Conservation (phyloP, 2,888 invertebrate species). For the Eupeodes luniger region DNA sequence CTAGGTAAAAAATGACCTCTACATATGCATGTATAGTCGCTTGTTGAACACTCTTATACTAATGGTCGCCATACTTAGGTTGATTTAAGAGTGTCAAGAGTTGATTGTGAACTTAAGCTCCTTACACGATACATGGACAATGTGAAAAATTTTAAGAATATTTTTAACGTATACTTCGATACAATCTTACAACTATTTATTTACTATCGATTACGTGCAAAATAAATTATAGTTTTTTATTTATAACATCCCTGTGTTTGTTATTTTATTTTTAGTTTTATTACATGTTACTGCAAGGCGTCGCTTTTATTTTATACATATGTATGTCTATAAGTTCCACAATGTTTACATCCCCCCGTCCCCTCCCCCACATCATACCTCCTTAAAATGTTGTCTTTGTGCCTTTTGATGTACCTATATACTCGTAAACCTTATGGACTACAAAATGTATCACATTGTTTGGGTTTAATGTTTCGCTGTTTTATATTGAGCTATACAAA, state of each 20-base stretch:
- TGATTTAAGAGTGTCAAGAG: too few species aligned
- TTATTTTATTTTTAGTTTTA: constrained; percentile 38
- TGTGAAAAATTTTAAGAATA: too few species aligned
- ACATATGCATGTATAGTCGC: too few species aligned
- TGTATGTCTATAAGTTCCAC: not conserved
- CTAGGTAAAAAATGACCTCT: too few species aligned
- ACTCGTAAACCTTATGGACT: not conserved
- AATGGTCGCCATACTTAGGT: too few species aligned
- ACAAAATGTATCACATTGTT: constrained; percentile 71
- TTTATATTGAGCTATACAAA: constrained; percentile 44
- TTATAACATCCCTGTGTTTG: constrained; percentile 18
- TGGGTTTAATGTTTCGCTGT: constrained; percentile 32
- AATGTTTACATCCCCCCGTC: not conserved
- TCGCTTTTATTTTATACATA: constrained; percentile 35
- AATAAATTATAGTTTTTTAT: not conserved
- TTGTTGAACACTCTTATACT: too few species aligned
- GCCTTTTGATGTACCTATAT: not conserved
- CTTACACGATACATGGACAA: too few species aligned
- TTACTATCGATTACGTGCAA: too few species aligned
- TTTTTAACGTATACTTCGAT: too few species aligned
- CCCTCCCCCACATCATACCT: not conserved
- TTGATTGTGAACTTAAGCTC: too few species aligned
- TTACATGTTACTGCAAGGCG: constrained; percentile 60
- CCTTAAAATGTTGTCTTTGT: constrained; percentile 43
- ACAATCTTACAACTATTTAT: too few species aligned